phyloP scores from a whole-genome alignment of 2,113 vertebrate species.

The Hemibagrus wyckioides region DNA sequence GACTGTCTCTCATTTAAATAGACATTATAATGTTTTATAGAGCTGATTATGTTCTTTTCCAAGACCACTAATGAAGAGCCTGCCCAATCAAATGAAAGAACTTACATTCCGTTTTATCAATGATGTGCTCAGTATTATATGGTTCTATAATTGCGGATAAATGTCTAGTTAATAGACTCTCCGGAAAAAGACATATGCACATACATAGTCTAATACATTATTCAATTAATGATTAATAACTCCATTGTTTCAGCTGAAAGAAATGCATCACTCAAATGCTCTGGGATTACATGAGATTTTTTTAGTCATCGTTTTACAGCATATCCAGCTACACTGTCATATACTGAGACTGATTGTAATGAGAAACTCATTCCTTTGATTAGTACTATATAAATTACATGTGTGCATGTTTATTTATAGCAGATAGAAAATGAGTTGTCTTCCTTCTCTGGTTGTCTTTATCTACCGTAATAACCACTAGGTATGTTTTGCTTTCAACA shows the following conservation, averaged over 20 bases:
- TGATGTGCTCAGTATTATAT: not conserved
- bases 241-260: not conserved
- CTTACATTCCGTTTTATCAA: slow-evolving; percentile 18
- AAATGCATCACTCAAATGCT: slow-evolving; percentile 1
- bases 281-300: not conserved
- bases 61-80: not conserved
- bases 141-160: slow-evolving; percentile 8
- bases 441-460: not conserved
- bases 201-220: slow-evolving; percentile 18
- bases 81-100: slow-evolving; percentile 7
- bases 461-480: not conserved
- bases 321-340: not conserved
- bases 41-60: slow-evolving; percentile 4
- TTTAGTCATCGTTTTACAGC: not conserved
- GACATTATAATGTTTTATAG: not conserved
- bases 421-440: not conserved
- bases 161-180: slow-evolving; percentile 3
- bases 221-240: slow-evolving; percentile 26
- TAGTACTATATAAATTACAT: not conserved
- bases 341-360: not conserved
- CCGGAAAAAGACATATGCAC: slow-evolving; percentile 16
- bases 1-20: slow-evolving; percentile 3
- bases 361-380: not conserved
- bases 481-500: not conserved
- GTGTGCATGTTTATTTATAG: not conserved